phyloP scores from a whole-genome alignment of 2,888 invertebrate genomes.

The Hypsopygia costalis region DNA sequence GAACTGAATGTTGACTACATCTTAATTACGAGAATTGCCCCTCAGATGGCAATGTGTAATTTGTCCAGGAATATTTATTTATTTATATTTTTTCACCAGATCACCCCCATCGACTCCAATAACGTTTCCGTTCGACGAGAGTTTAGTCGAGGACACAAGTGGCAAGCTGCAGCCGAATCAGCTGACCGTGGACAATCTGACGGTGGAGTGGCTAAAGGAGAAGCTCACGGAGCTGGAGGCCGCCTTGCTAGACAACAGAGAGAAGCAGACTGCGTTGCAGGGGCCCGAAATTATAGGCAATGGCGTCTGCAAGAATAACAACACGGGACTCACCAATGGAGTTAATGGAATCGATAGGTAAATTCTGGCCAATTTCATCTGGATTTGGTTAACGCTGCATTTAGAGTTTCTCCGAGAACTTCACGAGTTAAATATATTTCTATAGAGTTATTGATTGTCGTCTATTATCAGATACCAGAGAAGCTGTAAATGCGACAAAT shows the following conservation, averaged over 20 bases:
- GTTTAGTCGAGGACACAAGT: constrained; percentile 92
- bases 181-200: constrained; percentile 94
- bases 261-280: constrained; percentile 82
- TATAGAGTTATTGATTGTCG: too few species aligned
- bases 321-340: constrained; percentile 72
- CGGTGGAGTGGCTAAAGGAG: constrained; percentile 92
- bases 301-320: constrained; percentile 73
- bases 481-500: too few species aligned
- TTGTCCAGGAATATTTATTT: too few species aligned
- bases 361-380: too few species aligned
- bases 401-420: too few species aligned
- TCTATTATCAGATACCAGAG: too few species aligned
- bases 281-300: constrained; percentile 76
- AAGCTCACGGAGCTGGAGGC: constrained; percentile 88
- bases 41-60: too few species aligned
- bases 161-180: constrained; percentile 93
- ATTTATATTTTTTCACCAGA: too few species aligned
- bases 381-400: too few species aligned
- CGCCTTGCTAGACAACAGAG: constrained; percentile 89
- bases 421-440: too few species aligned
- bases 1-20: too few species aligned
- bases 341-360: constrained; percentile 77
- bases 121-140: constrained; percentile 92
- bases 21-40: too few species aligned
- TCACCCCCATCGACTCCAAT: constrained; percentile 89